Conservation (phyloP, 2,797 vertebrate genomes). For the Margarornis squamiger region DNA sequence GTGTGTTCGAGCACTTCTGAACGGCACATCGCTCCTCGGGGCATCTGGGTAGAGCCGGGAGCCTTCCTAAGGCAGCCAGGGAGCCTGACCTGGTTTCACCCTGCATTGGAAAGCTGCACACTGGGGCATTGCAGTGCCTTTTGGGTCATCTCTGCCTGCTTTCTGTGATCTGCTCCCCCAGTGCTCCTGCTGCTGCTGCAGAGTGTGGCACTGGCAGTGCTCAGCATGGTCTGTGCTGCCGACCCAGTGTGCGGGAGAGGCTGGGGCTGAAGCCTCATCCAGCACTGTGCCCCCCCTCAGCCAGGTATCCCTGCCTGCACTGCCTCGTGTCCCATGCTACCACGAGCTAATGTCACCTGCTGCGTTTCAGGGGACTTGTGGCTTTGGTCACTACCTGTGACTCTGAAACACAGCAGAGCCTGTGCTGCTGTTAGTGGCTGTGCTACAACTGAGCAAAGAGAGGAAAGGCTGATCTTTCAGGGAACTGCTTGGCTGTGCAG, state of each 20-base stretch:
- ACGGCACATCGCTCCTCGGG: accelerated
- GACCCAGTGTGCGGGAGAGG: accelerated
- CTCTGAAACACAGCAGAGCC: not conserved
- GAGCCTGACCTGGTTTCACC: not conserved
- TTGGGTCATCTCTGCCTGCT: not conserved
- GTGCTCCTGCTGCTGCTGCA: accelerated
- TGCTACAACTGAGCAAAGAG: not conserved
- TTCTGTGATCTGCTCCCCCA: accelerated
- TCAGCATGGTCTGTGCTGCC: not conserved
- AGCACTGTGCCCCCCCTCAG: accelerated
- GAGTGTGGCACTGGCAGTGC: accelerated
- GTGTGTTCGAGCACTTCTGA: not conserved
- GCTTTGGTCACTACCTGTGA: accelerated
- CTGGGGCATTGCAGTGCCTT: not conserved
- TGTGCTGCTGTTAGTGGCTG: not conserved
- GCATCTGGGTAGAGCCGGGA: not conserved
- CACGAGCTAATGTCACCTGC: accelerated
- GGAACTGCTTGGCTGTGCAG: not conserved
- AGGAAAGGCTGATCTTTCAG: not conserved
- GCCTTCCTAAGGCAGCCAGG: not conserved
- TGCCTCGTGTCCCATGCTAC: accelerated
- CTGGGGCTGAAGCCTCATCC: not conserved
- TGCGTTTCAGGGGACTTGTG: not conserved
- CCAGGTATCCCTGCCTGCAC: not conserved
- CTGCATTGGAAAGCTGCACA: accelerated